Evolutionary conservation across 1,140 invertebrate species (phyloP), one percentile per base, ranked within the genome.

Genomic region (Gryon sp.): DNA sequence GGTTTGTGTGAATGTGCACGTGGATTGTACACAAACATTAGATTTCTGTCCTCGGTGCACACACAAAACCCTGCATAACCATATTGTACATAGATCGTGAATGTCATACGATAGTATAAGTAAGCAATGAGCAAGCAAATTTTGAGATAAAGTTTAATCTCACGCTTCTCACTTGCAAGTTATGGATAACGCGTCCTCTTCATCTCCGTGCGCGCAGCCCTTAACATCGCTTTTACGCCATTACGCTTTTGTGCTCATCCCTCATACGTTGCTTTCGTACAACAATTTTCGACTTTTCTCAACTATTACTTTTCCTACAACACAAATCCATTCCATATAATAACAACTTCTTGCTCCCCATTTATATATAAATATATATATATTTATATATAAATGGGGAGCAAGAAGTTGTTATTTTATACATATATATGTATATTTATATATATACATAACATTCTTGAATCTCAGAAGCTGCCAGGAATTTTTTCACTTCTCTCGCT

Each of bases 121-220:
- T 65, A 60, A 74, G 60, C 70, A 74, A 74, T 52, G 70, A 60
- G 70, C 59, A 50, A 57, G 70, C 60, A 59, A 73, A 73, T 52
- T n/a, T 57, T 50, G 53, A 74, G 70, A 74, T 74, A 74, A 74
- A 74, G 68, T 57, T 63, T 74, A 74, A 74, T 74, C 70, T 74
- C 60, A 65, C 60, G 70, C 36, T 66, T 74, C 70, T 66, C 53
- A 45, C 52, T 28, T 66, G 48, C 30, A 28, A 74, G 36, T 60
- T 52, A 66, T 48, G 34, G 52, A 36, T 38, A 59, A 15, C 9
- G 34, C 50, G 34, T 24, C 40, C 46, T 63, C 34, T 22, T 50
- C 12, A 20, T 11, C 30, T 24, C 26, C n/a, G n/a, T n/a, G n/a
- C n/a, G n/a, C n/a, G n/a, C n/a, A n/a, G n/a, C n/a, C n/a, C n/a